Evolutionary conservation across 1,140 invertebrate genomes (phyloP), one percentile per base, ranked within the genome.

Genomic region (Pachypeltis micranthus): DNA sequence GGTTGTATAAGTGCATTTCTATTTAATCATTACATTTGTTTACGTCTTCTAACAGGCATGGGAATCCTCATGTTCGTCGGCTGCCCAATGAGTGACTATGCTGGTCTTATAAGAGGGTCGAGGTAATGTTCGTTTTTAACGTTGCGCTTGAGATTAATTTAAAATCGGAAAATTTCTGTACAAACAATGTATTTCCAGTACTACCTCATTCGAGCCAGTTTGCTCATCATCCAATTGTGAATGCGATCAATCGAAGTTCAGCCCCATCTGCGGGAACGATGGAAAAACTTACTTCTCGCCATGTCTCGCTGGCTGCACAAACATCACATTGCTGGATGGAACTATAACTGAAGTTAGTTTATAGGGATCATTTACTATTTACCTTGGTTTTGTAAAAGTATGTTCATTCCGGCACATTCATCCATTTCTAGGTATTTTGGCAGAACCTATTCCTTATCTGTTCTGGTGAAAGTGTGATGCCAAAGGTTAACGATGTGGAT

Each of bases 51-150:
- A 73, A 19, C 73, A 84, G 85, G 91, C 58, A 93, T 94, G 90
- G 81, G 87, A 1, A 78, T 90, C 59, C 74, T 93, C 16, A 92
- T 91, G 87, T 90, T 91, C 71, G 83, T 93, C 64, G 90, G 90
- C 1, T 94, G 91, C 75, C 87, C 88, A 1, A 87, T 90, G 78
- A 84, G 89, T 67, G 85, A 87, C 68, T 84, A 89, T 71, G 82
- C 81, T n/a, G 87, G 88, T 66, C 76, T 91, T 3, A 26, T 57
- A 24, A 44, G 61, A 51, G 63, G 65, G 27, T 55, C 65, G 31
- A 64, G 63, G 70, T 70, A 61, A 70, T 63, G 26, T 57, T 24
- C 21, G 26, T 2, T 57, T 25, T 57, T 7, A 57, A 24, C 16
- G 23, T 10, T 10, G 23, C 7, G 10, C 51, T 25, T 57, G n/a